Evolutionary conservation across 2,113 vertebrate genomes (phyloP).

Genomic region (Tachysurus vachellii): DNA sequence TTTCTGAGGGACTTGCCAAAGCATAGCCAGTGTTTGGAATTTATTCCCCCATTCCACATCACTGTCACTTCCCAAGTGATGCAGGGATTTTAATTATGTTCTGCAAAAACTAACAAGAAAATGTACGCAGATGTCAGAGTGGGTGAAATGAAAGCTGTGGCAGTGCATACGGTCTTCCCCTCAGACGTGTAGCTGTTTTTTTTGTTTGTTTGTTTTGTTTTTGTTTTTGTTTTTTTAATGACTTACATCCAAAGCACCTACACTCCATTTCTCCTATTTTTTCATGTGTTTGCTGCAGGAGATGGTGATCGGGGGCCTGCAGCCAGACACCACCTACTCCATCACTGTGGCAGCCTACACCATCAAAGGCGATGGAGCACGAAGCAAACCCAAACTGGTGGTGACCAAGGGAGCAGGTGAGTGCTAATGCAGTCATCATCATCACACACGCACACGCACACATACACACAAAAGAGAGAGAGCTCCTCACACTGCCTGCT

Average conservation of each 20-base stretch:
- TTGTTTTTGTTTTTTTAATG: neutral
- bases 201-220: too few relatives aligned
- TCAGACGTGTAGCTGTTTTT: neutral
- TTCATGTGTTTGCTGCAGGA: slow-evolving; percentile 75
- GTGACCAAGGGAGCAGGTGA: slow-evolving; percentile 93
- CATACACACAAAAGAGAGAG: neutral
- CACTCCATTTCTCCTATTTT: slow-evolving; percentile 27
- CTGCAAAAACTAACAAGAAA: neutral
- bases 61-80: neutral
- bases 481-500: neutral
- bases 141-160: slow-evolving; percentile 14
- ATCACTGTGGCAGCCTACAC: slow-evolving; percentile 97
- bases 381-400: slow-evolving; percentile 93
- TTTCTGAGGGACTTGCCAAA: neutral
- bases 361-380: slow-evolving; percentile 96
- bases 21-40: neutral
- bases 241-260: slow-evolving; percentile 12
- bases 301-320: slow-evolving; percentile 91
- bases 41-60: neutral
- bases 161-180: neutral
- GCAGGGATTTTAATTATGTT: neutral
- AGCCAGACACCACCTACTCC: slow-evolving; percentile 94
- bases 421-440: slow-evolving; percentile 52
- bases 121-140: neutral
- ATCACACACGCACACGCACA: neutral